Evolutionary conservation across 1,140 invertebrate species (phyloP).

Genomic region (Philopotamus ludificatus): DNA sequence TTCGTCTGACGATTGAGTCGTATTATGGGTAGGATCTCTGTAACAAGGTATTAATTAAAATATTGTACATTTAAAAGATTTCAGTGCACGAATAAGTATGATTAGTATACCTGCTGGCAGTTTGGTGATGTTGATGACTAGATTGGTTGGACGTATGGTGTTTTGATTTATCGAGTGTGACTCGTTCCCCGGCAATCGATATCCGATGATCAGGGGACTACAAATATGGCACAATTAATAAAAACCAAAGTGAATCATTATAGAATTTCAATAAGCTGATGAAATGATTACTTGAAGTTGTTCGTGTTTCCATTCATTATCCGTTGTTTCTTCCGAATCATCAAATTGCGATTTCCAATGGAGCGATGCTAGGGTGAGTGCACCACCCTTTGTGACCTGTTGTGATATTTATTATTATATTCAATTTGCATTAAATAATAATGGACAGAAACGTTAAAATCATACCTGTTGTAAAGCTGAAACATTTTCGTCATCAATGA

Average conservation of each 20-base stretch:
- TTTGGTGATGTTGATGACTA: constrained; percentile 46
- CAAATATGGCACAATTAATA: background rate
- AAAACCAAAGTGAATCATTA: constrained; percentile 3
- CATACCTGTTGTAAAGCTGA: constrained; percentile 85
- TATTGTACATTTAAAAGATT: too few relatives aligned
- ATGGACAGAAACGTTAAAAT: too few relatives aligned
- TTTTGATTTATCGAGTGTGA: constrained; percentile 30
- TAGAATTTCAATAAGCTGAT: constrained; percentile 15
- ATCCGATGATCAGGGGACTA: constrained; percentile 50
- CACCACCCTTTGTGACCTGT: constrained; percentile 69
- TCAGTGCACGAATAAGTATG: too few relatives aligned
- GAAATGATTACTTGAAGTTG: constrained; percentile 49
- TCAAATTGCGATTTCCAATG: constrained; percentile 95
- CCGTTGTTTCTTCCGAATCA: constrained; percentile 86
- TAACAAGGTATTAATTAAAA: too few relatives aligned
- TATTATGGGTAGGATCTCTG: constrained; percentile 39
- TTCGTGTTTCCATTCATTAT: constrained; percentile 90
- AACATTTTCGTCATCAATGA: constrained; percentile 91
- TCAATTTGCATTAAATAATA: too few relatives aligned
- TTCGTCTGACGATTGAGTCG: constrained; percentile 39
- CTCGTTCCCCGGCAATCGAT: constrained; percentile 40
- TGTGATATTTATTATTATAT: constrained; percentile 13
- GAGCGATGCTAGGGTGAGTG: constrained; percentile 75
- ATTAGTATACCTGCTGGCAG: constrained; percentile 35
- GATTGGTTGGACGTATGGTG: constrained; percentile 38